Evolutionary conservation across 2,797 vertebrate genomes (phyloP), one percentile per base, ranked within the genome.

Genomic region (Sternotherus odoratus): DNA sequence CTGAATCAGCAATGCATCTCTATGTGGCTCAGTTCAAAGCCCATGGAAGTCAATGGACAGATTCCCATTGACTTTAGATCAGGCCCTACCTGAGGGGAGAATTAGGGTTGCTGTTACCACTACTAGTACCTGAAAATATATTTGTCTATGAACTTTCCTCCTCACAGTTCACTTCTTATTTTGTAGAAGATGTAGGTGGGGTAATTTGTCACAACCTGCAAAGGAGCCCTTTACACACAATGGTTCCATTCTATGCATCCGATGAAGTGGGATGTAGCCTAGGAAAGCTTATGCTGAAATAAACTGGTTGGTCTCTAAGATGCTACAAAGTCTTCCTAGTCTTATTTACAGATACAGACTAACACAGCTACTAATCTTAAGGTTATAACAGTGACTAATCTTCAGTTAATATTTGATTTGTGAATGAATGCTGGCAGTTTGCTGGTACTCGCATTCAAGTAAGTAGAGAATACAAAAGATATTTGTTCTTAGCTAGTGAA

Each of bases 401-500:
- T 74, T 74, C 39, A 43, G 39, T 46, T 74, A 24, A 46, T 46
- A 46, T 28, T 46, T 74, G 63, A 21, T 36, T 66, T 66, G n/a
- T 66, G 63, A 66, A 66, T 36, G 63, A 36, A 66, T 66, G 63
- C n/a, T 66, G n/a, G 63, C 63, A 66, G 56, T 85, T 92, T 0
- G 0, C 24, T 81, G 12, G 0, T 54, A 54, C 33, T 50, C 77
- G 51, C 53, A 2, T 75, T 87, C 50, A 33, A 21, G 51, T 49
- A 78, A 39, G 63, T 69, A 30, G n/a, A n/a, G 49, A 36, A n/a
- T n/a, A 75, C 53, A 74, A 89, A 33, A 12, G 4, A 8, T 3
- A 12, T 0, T 48, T 12, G 0, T 5, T 39, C 28, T 57, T n/a
- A 51, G 19, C 33, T 46, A 69, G 30, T 8, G 21, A 13, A 1